phyloP scores from a whole-genome alignment of 2,888 invertebrate species.

The Electrophaes corylata region DNA sequence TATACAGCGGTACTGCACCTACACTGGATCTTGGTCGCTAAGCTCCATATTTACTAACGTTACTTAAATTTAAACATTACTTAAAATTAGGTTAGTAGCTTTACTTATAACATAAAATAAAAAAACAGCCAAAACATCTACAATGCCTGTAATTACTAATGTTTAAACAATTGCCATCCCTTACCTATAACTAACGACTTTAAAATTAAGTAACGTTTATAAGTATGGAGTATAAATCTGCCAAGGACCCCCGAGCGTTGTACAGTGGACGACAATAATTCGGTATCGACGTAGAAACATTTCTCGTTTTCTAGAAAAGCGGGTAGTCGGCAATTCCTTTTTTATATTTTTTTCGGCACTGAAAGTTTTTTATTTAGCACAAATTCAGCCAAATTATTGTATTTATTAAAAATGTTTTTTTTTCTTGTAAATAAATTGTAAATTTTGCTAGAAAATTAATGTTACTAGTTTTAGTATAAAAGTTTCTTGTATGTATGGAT shows the following conservation, averaged over 20 bases:
- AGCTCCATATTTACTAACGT: not conserved
- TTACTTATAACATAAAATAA: too few species aligned
- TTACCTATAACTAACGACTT: not conserved
- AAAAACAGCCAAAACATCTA: too few species aligned
- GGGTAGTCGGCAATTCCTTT: constrained; percentile 18
- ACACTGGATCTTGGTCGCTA: not conserved
- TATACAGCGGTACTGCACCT: not conserved
- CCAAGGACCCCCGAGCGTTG: constrained; percentile 14
- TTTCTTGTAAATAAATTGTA: constrained; percentile 75
- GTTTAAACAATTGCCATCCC: not conserved
- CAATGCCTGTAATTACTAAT: too few species aligned
- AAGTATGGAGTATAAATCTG: not conserved
- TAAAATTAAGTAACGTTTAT: not conserved
- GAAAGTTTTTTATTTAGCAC: constrained; percentile 41
- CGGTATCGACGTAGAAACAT: constrained; percentile 45
- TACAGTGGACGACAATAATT: constrained; percentile 67
- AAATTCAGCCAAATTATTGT: constrained; percentile 75
- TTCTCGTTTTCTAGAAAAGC: constrained; percentile 29
- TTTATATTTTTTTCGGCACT: constrained; percentile 42
- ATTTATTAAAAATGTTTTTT: constrained; percentile 69
- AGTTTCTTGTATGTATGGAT: constrained; percentile 47
- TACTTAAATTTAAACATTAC: not conserved
- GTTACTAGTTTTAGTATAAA: constrained; percentile 51
- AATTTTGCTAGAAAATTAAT: constrained; percentile 78
- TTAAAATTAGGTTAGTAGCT: too few species aligned